These are phyloP conservation scores for Brachionus calyciflorus DNA, from an alignment of 1,140 invertebrate genomes.

Conservation along the genomic window DNA sequence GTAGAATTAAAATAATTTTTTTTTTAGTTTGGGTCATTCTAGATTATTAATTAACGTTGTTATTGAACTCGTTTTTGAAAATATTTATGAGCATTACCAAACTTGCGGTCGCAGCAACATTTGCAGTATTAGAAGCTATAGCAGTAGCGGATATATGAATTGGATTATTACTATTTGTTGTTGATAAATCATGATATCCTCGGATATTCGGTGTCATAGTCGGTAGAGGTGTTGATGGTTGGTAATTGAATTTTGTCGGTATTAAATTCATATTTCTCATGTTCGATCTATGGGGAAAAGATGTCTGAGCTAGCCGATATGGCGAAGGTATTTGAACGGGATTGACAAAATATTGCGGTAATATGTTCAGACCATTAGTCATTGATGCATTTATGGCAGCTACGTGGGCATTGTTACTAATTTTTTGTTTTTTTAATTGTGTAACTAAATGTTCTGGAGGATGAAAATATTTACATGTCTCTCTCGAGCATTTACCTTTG, in stretches of 20 bases:
- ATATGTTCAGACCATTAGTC: not conserved
- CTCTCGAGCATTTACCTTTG: slow-evolving; percentile 76
- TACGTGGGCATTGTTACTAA: slow-evolving; percentile 17
- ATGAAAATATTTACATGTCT: slow-evolving; percentile 47
- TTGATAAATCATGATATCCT: not conserved
- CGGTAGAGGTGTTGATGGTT: slow-evolving; percentile 11
- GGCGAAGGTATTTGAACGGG: not conserved
- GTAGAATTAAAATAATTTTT: not conserved
- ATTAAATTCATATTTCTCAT: not conserved
- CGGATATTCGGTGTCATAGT: not conserved
- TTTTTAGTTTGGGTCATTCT: too few relatives aligned
- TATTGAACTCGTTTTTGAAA: slow-evolving; percentile 6
- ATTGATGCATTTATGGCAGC: slow-evolving; percentile 18
- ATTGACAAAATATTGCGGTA: not conserved
- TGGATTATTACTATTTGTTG: slow-evolving; percentile 23
- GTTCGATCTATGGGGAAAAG: not conserved
- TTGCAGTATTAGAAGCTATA: slow-evolving; percentile 33
- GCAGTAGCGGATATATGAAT: slow-evolving; percentile 24
- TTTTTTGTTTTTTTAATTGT: slow-evolving; percentile 46
- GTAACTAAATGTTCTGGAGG: slow-evolving; percentile 35
- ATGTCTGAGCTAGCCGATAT: not conserved
- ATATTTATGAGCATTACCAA: slow-evolving; percentile 11
- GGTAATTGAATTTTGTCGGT: slow-evolving; percentile 11
- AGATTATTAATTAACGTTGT: not conserved
- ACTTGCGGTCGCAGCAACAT: slow-evolving; percentile 29